These are phyloP conservation scores for Macrophya annulata DNA, from an alignment of 2,888 invertebrate genomes.

Conservation along the genomic window DNA sequence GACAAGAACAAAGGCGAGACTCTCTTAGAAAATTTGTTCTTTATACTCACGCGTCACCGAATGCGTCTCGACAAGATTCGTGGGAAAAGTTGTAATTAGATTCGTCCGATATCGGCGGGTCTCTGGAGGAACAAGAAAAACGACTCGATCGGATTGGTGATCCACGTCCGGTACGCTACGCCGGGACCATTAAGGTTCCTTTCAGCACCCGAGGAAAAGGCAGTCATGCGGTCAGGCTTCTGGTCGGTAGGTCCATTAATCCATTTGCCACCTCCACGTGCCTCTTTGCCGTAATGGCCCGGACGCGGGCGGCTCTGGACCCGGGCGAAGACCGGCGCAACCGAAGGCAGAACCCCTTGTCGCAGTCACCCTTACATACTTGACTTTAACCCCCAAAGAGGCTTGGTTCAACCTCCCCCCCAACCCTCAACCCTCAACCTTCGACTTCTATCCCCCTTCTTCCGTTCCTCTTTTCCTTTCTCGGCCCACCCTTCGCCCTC, in stretches of 20 bases:
- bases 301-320: constrained; percentile 31
- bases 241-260: constrained; percentile 54
- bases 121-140: constrained; percentile 41
- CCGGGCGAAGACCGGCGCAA: not conserved
- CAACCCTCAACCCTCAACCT: not conserved
- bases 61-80: constrained; percentile 11
- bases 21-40: constrained; percentile 13
- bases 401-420: constrained; percentile 17
- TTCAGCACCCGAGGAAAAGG: constrained; percentile 53
- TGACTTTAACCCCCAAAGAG: constrained; percentile 44
- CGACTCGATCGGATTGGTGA: constrained; percentile 48
- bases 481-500: not conserved
- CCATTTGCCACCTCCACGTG: constrained; percentile 55
- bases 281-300: constrained; percentile 49
- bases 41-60: not conserved
- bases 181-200: constrained; percentile 46
- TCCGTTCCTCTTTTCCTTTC: not conserved
- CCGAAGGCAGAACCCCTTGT: constrained; percentile 26
- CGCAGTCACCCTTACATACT: not conserved
- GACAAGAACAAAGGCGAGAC: not conserved
- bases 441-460: not conserved
- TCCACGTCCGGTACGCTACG: constrained; percentile 42
- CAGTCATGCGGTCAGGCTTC: constrained; percentile 51
- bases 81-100: constrained; percentile 52
- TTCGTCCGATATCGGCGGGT: constrained; percentile 41